A percentile compares a stretch with the other conserved stretches of the same genome.
Evolutionary conservation across 1,140 invertebrate genomes (phyloP).

Genomic region (Calosoma granatense): DNA sequence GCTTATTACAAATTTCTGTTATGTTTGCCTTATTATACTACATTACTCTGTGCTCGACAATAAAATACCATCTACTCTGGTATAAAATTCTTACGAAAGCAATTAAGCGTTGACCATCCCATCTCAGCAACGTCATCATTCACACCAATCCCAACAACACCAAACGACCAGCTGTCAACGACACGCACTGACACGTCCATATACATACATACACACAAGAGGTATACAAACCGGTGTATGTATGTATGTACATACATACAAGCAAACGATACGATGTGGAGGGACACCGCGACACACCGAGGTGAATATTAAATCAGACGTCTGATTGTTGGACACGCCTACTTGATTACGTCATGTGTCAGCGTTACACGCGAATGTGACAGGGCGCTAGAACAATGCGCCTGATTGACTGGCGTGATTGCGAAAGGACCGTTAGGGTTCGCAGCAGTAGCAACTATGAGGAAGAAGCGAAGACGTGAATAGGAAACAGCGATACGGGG

Average conservation of each 20-base stretch:
- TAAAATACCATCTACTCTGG: too few relatives aligned
- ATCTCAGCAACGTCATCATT: too few relatives aligned
- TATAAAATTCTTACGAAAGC: too few relatives aligned
- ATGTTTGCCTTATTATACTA: too few relatives aligned
- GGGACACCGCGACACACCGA: too few relatives aligned
- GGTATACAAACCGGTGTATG: background rate
- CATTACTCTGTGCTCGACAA: too few relatives aligned
- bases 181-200: background rate
- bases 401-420: conserved; percentile 3
- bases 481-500: background rate
- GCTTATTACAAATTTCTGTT: too few relatives aligned
- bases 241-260: conserved; percentile 8
- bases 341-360: conserved; percentile 32
- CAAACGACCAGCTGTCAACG: background rate
- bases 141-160: background rate
- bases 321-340: conserved; percentile 31
- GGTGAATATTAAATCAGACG: conserved; percentile 34
- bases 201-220: conserved; percentile 4
- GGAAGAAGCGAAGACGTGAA: background rate
- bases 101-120: background rate
- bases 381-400: conserved; percentile 28
- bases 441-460: too few relatives aligned
- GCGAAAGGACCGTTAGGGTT: background rate
- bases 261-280: too few relatives aligned
- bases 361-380: conserved; percentile 20